These are phyloP conservation scores for Ibycter americanus DNA, from an alignment of 2,797 vertebrate species.

Conservation along the genomic window DNA sequence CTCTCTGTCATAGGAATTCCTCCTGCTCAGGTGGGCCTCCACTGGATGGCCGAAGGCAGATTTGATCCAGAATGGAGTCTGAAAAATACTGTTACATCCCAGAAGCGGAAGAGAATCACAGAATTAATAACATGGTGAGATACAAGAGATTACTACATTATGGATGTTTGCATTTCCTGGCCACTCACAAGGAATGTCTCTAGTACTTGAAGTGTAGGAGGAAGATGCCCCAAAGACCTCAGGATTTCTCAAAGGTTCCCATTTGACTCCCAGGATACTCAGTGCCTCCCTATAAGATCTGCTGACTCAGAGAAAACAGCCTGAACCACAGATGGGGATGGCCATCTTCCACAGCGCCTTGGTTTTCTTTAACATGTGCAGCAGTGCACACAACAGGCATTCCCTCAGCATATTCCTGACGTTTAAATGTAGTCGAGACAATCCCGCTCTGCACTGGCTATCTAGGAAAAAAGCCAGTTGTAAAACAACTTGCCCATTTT, in stretches of 20 bases:
- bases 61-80: not conserved
- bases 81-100: not conserved
- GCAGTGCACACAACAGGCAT: not conserved
- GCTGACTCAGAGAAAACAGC: not conserved
- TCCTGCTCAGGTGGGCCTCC: not conserved
- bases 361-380: not conserved
- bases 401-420: not conserved
- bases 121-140: not conserved
- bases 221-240: not conserved
- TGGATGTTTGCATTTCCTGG: not conserved
- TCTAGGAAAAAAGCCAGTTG: not conserved
- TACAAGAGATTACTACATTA: not conserved
- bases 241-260: not conserved
- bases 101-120: not conserved
- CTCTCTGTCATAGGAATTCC: not conserved
- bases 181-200: fast-evolving
- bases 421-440: not conserved
- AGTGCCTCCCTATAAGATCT: not conserved
- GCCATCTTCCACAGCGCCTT: not conserved
- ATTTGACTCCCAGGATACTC: not conserved
- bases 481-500: not conserved
- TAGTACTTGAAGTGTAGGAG: not conserved
- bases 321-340: not conserved
- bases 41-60: not conserved
- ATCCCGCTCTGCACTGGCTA: not conserved